phyloP scores from a whole-genome alignment of 2,888 invertebrate species.

The Platycnemis pennipes region DNA sequence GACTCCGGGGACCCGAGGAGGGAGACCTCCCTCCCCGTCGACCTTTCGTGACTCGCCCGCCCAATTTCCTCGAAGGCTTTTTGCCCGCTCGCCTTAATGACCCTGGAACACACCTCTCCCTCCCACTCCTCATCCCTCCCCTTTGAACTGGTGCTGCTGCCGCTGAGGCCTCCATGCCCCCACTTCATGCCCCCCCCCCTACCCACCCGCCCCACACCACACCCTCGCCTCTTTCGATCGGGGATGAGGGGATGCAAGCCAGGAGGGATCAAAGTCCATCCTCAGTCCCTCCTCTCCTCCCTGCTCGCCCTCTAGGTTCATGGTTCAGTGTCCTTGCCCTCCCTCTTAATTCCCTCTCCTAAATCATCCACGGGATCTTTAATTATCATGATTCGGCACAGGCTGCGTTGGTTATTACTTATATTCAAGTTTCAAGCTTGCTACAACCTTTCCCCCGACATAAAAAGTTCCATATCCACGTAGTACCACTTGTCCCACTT shows the following conservation, averaged over 20 bases:
- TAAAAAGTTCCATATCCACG: no score
- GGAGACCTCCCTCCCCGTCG: background rate
- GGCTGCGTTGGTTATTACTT: background rate
- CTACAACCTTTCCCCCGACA: background rate
- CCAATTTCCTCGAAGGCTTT: constrained; percentile 34
- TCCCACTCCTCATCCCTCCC: background rate
- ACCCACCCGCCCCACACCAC: background rate
- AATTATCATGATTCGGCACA: background rate
- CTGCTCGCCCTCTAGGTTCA: background rate
- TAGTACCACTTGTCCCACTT: no score
- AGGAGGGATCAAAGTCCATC: background rate
- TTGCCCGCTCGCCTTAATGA: constrained; percentile 25
- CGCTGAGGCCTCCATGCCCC: no score
- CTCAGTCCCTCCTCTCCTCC: background rate
- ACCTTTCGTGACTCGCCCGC: constrained; percentile 10
- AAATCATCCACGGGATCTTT: background rate
- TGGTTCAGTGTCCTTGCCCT: background rate
- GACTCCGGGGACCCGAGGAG: background rate
- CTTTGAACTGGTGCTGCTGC: background rate
- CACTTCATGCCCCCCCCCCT: background rate
- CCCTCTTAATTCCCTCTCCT: background rate
- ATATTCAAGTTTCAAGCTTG: background rate
- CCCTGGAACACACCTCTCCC: background rate
- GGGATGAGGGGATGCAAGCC: background rate
- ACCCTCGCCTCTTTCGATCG: background rate